Evolutionary conservation across 2,113 vertebrate genomes (phyloP).

Genomic region (Cinclus cinclus): DNA sequence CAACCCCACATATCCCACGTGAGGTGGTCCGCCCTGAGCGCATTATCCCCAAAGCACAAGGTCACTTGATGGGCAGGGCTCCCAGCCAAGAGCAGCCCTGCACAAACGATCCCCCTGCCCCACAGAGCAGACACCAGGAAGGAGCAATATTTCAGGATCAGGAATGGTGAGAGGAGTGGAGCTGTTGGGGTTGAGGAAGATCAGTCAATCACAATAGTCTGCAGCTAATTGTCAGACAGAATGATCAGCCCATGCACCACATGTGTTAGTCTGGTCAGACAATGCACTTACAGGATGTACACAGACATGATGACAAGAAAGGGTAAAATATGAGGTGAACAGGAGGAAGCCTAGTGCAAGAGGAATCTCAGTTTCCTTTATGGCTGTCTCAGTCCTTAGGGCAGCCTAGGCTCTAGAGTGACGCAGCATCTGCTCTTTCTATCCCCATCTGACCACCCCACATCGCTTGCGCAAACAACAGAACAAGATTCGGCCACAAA

Average conservation of each 20-base stretch:
- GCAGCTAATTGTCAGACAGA: background rate
- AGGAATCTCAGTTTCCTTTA: background rate
- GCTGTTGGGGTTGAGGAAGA: background rate
- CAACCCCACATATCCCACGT: rapidly evolving
- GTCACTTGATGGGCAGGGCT: constrained; percentile 47
- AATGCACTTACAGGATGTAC: background rate
- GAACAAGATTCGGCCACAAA: background rate
- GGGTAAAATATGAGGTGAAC: background rate
- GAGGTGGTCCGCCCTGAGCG: background rate
- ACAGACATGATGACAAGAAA: background rate
- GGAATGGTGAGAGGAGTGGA: background rate
- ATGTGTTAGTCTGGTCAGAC: background rate
- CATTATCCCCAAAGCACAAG: constrained; percentile 53
- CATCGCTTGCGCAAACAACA: rapidly evolving
- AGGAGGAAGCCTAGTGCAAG: background rate
- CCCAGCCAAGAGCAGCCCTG: background rate
- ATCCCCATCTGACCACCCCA: background rate
- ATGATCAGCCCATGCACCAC: background rate
- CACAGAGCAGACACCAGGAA: background rate
- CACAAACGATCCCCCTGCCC: background rate
- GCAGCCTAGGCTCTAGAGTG: background rate
- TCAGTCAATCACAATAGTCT: background rate
- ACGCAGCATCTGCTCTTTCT: background rate
- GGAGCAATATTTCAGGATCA: background rate
- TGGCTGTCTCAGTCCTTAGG: background rate